Base-by-base conservation (phyloP, 1,140 invertebrate species). In the Thaumatotibia leucotreta region DNA sequence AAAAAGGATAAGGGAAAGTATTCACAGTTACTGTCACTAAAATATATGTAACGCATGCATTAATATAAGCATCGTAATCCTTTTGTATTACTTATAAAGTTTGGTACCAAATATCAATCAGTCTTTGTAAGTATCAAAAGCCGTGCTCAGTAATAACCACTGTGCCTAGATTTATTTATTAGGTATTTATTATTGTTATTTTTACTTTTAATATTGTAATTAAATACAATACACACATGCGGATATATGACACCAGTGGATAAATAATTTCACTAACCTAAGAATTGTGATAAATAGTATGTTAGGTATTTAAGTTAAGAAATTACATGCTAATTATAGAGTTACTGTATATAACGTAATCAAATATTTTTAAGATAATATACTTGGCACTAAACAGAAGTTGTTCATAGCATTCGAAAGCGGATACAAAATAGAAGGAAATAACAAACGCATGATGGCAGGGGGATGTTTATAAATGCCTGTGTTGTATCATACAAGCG, bases 221-320 rank as follows among this genome's bases (percentile, higher is more conserved):
- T 4, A 45, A 17, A 45, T 14, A 35, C 4, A n/a, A 14, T 14
- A n/a, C 33, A 35, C 33, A 4, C 31, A 32, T 9, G 1, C 5
- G 31, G 3, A 9, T 32, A 32, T 32, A 32, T 5, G 35, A 45
- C 39, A 45, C 39, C 39, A 45, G 17, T 17, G 6, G 5, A 45
- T 45, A n/a, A n/a, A 39, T 39, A 4, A 20, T 10, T 45, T 45
- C 39, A 45, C 39, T 20, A 45, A 45, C 39, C 11, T 14, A 58
- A 58, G n/a, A 58, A 58, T 27, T 58, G 52, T 58, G 52, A 58
- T 58, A 58, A 29, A 58, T 58, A 58, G 10, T 58, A n/a, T 27
- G n/a, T 17, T 58, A 58, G 52, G 24, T 58, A 58, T n/a, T 58
- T 27, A 58, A 58, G n/a, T 58, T 27, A 31, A 27, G 9, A 27